Base-by-base conservation (phyloP, 2,797 vertebrate species). In the Gobio occitaniae region DNA sequence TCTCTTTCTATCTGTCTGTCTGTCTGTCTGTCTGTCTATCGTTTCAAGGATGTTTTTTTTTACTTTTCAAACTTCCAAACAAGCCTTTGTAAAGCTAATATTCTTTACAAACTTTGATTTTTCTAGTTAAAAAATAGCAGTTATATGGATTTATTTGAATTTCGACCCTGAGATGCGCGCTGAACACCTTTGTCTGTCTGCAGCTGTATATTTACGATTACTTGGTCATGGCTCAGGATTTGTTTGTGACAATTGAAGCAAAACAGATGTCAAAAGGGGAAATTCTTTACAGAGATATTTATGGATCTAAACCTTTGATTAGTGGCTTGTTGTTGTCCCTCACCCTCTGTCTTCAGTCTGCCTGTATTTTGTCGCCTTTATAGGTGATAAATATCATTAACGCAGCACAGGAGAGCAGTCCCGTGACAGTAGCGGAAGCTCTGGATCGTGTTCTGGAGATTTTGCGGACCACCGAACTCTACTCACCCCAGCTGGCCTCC, bases 361-460 rank as follows among this genome's bases (percentile, higher is more conserved):
- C 9, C 19, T 77, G n/a, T 48, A 15, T 86, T 78, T 59, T 7
- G n/a, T 47, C 82, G 7, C 61, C n/a, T 61, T 72, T 71, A 17
- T 89, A 99, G 98, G 97, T 99, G 47, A 99, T 99, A 90, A 99
- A 97, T 92, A 99, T 99, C 91, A 98, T 99, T 92, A 99, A 96
- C 56, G 96, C 96, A 84, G 97, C 97, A 12, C 98, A 99, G 96
- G 97, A 99, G 88, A 98, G 95, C 93, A 99, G 97, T 82, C 96
- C 98, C 0, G 90, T 97, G 93, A 96, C 96, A 0, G 97, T 99
- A 84, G 97, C 96, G 1, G 97, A 98, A 93, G 97, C 98, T 82
- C 94, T 99, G 93, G 97, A 99, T 87, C 96, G 96, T 2, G 97
- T 98, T 87, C 94, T 99, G 91, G 97, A 99, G 92, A 99, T 99